phyloP scores from a whole-genome alignment of 2,888 invertebrate genomes.

The Lycaena phlaeas region DNA sequence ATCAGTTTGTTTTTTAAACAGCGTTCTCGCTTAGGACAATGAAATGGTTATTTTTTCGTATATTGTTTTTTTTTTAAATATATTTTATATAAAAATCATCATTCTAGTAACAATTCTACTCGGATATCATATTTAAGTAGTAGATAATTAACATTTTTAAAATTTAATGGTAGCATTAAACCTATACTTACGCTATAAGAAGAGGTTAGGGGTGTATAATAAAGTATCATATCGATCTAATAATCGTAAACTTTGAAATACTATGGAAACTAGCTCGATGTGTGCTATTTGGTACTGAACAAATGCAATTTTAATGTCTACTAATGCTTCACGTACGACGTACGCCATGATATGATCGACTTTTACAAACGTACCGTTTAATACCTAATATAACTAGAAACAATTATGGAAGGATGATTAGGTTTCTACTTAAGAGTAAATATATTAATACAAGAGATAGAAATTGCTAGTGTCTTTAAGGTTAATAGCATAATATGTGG shows the following conservation, averaged over 20 bases:
- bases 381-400: slow-evolving; percentile 24
- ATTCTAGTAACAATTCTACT: slow-evolving; percentile 71
- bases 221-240: slow-evolving; percentile 18
- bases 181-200: slow-evolving; percentile 65
- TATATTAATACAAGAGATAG: slow-evolving; percentile 45
- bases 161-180: slow-evolving; percentile 59
- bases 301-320: slow-evolving; percentile 66
- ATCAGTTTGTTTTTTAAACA: slow-evolving; percentile 33
- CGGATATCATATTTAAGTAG: slow-evolving; percentile 55
- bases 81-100: slow-evolving; percentile 65
- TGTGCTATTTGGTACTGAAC: slow-evolving; percentile 65
- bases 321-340: slow-evolving; percentile 29
- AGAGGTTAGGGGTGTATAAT: slow-evolving; percentile 23
- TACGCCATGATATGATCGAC: slow-evolving; percentile 24
- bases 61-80: slow-evolving; percentile 41
- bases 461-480: slow-evolving; percentile 57
- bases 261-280: slow-evolving; percentile 51
- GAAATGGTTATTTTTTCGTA: slow-evolving; percentile 36
- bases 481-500: slow-evolving; percentile 36
- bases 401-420: slow-evolving; percentile 55
- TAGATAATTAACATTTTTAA: slow-evolving; percentile 52
- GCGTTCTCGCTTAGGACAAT: slow-evolving; percentile 34
- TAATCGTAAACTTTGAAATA: slow-evolving; percentile 41
- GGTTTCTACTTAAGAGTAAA: slow-evolving; percentile 55
- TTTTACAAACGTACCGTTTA: slow-evolving; percentile 17